Percentiles rank a stretch among this genome's conserved stretches.
Evolutionary conservation across 2,888 invertebrate species (phyloP).

Genomic region (Taenaris catops): DNA sequence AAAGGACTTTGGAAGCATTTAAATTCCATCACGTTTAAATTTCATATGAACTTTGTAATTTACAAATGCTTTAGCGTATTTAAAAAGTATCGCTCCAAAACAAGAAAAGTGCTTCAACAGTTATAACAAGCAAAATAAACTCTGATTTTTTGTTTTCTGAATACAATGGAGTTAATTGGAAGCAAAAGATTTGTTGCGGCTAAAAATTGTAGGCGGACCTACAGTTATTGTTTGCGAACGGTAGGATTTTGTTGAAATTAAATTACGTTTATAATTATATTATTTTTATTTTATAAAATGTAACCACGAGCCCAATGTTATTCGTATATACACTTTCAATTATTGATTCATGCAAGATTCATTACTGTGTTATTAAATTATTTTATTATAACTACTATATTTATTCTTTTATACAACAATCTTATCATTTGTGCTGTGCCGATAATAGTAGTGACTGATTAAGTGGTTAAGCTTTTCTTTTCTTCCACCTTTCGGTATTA

Average conservation of each 20-base stretch:
- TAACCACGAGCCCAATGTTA: neutral
- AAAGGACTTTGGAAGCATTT: too few species aligned
- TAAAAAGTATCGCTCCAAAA: neutral
- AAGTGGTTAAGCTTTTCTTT: slow-evolving; percentile 1
- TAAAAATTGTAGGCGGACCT: slow-evolving; percentile 22
- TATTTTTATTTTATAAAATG: neutral
- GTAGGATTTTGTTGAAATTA: too few species aligned
- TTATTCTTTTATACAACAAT: neutral
- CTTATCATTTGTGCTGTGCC: slow-evolving; percentile 14
- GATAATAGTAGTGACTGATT: slow-evolving; percentile 22
- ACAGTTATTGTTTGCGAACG: slow-evolving; percentile 12
- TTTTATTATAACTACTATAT: too few species aligned
- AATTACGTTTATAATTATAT: too few species aligned
- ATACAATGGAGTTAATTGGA: slow-evolving; percentile 63
- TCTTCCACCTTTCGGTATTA: slow-evolving; percentile 16
- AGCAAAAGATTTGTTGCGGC: slow-evolving; percentile 28
- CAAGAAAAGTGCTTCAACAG: neutral
- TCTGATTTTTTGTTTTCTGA: slow-evolving; percentile 21
- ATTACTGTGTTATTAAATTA: too few species aligned
- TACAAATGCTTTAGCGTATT: too few species aligned
- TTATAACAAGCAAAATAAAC: slow-evolving; percentile 3
- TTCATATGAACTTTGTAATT: too few species aligned
- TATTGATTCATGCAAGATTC: slow-evolving; percentile 2
- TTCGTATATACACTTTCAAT: neutral
- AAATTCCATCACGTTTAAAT: too few species aligned